Evolutionary conservation across 2,888 invertebrate species (phyloP).

Genomic region (Agrochola lota): DNA sequence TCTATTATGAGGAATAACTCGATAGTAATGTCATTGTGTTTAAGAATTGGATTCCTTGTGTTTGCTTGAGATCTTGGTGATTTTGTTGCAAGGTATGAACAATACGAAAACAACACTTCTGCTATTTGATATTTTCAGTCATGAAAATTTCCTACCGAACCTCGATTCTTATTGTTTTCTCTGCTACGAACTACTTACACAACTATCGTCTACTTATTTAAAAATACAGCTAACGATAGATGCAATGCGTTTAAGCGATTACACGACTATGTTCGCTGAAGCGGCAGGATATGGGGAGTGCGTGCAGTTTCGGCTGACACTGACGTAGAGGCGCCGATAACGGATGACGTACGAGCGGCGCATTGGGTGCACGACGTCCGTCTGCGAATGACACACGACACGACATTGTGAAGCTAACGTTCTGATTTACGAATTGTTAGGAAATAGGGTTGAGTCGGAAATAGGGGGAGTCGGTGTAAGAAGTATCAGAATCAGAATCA

Average conservation of each 20-base stretch:
- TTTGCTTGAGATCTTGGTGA: not conserved
- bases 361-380: constrained; percentile 82
- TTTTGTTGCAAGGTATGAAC: not conserved
- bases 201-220: not conserved
- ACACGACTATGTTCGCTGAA: constrained; percentile 53
- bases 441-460: constrained; percentile 20
- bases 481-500: no score
- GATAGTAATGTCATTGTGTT: not conserved
- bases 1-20: not conserved
- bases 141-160: not conserved
- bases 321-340: constrained; percentile 84
- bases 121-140: not conserved
- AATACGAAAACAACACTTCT: not conserved
- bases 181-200: not conserved
- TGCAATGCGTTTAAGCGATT: constrained; percentile 26
- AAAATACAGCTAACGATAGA: constrained; percentile 12
- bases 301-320: constrained; percentile 75
- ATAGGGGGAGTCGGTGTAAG: not conserved
- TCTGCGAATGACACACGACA: constrained; percentile 72
- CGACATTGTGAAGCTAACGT: constrained; percentile 40
- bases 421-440: constrained; percentile 51
- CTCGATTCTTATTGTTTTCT: not conserved
- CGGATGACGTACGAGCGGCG: constrained; percentile 82
- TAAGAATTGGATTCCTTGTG: no score
- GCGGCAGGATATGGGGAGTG: constrained; percentile 71